phyloP scores from a whole-genome alignment of 2,888 invertebrate species.

The Lysandra bellargus region DNA sequence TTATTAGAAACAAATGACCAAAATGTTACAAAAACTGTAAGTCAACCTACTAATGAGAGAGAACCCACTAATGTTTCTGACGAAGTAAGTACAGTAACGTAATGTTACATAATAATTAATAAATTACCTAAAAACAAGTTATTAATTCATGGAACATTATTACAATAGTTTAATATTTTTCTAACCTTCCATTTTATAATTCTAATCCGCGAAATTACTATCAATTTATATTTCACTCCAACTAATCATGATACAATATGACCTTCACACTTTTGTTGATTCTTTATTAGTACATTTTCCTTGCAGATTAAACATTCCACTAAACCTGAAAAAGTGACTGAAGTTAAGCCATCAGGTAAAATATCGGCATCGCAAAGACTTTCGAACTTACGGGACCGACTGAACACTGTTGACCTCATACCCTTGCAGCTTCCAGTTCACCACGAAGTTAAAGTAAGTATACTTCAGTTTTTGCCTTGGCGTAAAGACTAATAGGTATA shows the following conservation, averaged over 20 bases:
- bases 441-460: constrained; percentile 58
- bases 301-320: constrained; percentile 58
- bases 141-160: background rate
- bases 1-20: constrained; percentile 48
- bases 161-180: background rate
- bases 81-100: constrained; percentile 48
- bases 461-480: constrained; percentile 1
- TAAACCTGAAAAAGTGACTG: constrained; percentile 55
- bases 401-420: constrained; percentile 69
- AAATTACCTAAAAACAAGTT: background rate
- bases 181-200: too few species aligned
- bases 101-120: background rate
- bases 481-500: background rate
- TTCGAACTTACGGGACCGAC: constrained; percentile 65
- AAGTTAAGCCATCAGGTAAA: constrained; percentile 57
- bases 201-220: background rate
- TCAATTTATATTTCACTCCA: too few species aligned
- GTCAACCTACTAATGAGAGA: constrained; percentile 43
- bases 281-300: background rate
- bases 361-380: constrained; percentile 72
- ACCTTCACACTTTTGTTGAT: background rate
- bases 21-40: constrained; percentile 46
- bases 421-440: constrained; percentile 68
- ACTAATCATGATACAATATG: background rate
- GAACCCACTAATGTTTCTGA: constrained; percentile 49